These are phyloP conservation scores for Melanaphis sacchari DNA, from an alignment of 1,140 invertebrate genomes.

Conservation along the genomic window DNA sequence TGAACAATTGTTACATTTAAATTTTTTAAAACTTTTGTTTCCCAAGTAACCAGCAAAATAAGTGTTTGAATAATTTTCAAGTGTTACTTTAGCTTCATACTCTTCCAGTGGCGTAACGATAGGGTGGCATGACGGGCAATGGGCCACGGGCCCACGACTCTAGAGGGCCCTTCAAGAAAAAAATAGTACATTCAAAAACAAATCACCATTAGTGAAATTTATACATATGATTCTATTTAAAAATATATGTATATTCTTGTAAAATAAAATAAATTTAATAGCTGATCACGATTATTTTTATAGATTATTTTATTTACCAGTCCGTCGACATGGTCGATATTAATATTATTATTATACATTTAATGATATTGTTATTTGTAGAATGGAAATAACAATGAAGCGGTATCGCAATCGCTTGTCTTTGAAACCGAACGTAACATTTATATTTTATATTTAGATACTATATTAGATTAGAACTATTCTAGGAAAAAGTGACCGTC, in stretches of 20 bases:
- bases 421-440: not conserved
- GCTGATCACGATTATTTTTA: slow-evolving; percentile 20
- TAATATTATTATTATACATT: slow-evolving; percentile 9
- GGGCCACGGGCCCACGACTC: not conserved
- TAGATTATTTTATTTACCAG: slow-evolving; percentile 19
- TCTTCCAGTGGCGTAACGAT: too few relatives aligned
- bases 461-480: too few relatives aligned
- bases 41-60: not conserved
- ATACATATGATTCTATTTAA: not conserved
- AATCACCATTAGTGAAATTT: slow-evolving; percentile 22
- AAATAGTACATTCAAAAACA: too few relatives aligned
- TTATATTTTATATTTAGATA: slow-evolving; percentile 13
- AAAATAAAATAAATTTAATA: slow-evolving; percentile 4
- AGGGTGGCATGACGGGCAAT: slow-evolving; percentile 21
- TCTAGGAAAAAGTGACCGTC: too few relatives aligned
- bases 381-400: not conserved
- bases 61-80: not conserved
- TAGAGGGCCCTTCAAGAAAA: not conserved
- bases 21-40: not conserved
- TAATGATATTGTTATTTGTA: not conserved
- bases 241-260: slow-evolving; percentile 14
- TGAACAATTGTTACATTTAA: not conserved
- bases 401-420: not conserved
- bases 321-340: slow-evolving; percentile 7
- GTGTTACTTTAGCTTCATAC: not conserved